Evolutionary conservation across 2,113 vertebrate species (phyloP).

Genomic region (Takifugu flavidus): DNA sequence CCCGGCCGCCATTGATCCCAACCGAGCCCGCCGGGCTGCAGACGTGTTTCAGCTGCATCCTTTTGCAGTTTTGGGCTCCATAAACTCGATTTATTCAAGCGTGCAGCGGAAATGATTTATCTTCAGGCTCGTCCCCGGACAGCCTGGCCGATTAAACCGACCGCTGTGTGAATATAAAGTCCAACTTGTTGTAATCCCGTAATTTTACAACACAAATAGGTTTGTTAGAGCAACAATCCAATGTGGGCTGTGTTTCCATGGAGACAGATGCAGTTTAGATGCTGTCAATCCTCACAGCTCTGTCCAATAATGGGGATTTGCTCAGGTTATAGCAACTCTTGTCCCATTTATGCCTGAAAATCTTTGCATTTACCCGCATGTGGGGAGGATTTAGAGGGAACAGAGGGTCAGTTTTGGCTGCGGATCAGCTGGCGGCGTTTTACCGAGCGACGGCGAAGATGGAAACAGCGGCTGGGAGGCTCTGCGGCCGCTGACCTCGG

Average conservation of each 20-base stretch:
- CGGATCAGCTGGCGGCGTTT: not conserved
- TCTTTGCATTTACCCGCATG: not conserved
- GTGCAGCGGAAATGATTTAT: too few species aligned
- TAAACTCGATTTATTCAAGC: not conserved
- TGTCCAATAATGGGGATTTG: not conserved
- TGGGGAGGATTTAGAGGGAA: constrained; percentile 9
- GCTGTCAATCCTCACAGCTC: too few species aligned
- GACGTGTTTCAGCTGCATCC: constrained; percentile 10
- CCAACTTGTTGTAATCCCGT: not conserved
- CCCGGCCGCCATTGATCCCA: constrained; percentile 23
- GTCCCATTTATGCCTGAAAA: not conserved
- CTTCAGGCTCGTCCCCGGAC: too few species aligned
- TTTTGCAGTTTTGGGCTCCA: not conserved
- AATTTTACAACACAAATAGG: too few species aligned
- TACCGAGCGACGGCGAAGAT: not conserved
- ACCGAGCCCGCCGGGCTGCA: not conserved
- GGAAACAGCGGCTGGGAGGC: not conserved
- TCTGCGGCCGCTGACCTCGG: constrained; percentile 9
- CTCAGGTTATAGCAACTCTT: not conserved
- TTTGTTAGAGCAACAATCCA: too few species aligned
- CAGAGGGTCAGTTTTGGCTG: constrained; percentile 5
- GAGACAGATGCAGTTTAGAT: too few species aligned
- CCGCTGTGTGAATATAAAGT: not conserved
- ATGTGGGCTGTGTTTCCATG: too few species aligned
- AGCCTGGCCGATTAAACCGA: too few species aligned